Percentiles rank a stretch among this genome's conserved stretches.
These are phyloP conservation scores for Coturnix japonica DNA, from an alignment of 2,113 vertebrate genomes.

Conservation along the genomic window DNA sequence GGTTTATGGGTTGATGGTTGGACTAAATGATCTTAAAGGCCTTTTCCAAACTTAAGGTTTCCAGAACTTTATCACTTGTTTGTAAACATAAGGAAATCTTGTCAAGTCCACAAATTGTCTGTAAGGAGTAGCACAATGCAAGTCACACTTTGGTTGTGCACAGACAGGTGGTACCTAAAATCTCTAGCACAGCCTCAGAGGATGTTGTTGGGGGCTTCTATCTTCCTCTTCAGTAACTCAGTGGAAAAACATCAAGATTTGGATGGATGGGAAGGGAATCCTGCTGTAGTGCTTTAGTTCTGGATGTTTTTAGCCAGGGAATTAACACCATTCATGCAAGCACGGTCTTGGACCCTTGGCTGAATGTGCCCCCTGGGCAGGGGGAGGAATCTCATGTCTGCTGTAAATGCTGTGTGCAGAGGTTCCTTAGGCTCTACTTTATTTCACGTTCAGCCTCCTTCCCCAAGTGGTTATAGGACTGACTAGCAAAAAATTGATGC, in stretches of 20 bases:
- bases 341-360: no score
- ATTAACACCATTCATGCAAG: rapidly evolving
- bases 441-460: rapidly evolving
- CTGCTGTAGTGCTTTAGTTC: rapidly evolving
- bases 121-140: background rate
- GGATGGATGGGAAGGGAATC: background rate
- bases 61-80: background rate
- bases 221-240: background rate
- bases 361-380: background rate
- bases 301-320: background rate
- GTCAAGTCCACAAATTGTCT: background rate
- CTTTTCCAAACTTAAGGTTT: no score
- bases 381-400: background rate
- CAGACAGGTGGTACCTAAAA: background rate
- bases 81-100: background rate
- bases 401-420: background rate
- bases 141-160: rapidly evolving
- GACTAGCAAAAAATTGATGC: rapidly evolving
- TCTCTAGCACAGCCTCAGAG: background rate
- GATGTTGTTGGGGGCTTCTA: background rate
- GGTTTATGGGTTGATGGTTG: no score
- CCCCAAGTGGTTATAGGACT: background rate
- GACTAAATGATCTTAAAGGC: no score
- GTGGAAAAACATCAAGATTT: background rate
- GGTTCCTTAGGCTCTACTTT: background rate